Evolutionary conservation across 2,113 vertebrate species (phyloP), one percentile per base, ranked within the genome.

Genomic region (Chionis minor): DNA sequence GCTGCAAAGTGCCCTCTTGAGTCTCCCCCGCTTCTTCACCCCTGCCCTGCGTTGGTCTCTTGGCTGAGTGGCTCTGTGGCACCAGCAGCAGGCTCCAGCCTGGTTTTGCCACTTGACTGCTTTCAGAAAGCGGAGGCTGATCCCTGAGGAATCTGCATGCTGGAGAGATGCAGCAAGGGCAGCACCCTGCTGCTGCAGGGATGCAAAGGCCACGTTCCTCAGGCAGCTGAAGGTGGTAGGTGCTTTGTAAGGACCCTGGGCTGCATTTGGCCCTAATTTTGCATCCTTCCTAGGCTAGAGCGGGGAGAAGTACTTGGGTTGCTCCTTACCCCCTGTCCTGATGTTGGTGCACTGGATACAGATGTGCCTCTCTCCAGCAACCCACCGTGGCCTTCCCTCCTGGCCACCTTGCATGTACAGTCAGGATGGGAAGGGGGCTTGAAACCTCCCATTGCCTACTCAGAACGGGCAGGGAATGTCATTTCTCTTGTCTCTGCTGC

Each of bases 1-100:
- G 38, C 47, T 69, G 62, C 56, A 8, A 44, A 52, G 42, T 70
- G 3, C 5, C 21, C 20, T 26, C 0, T 0, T 0, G 1, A 13
- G 10, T 38, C 11, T 59, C n/a, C 32, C 32, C 30, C 2, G 0
- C 38, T 38, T 17, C 23, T 63, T 9, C 5, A 0, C 38, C 8
- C 8, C 23, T 12, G 9, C 59, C 38, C 42, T 0, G 0, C 6
- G 24, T 49, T 40, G 69, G 2, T 61, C 58, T 85, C 61, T 44
- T 61, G 35, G 8, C 49, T 49, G 49, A 23, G 49, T 12, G 22
- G 49, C 20, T 51, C 33, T 44, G 40, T 67, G 62, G 58, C 54
- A 77, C 11, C 7, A 12, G 27, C 32, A 5, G 7, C 28, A 54
- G 35, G 42, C 33, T 90, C 8, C 47, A 56, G 32, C 17, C 21